Evolutionary conservation across 2,888 invertebrate genomes (phyloP).

Genomic region (Epiblema foenella): DNA sequence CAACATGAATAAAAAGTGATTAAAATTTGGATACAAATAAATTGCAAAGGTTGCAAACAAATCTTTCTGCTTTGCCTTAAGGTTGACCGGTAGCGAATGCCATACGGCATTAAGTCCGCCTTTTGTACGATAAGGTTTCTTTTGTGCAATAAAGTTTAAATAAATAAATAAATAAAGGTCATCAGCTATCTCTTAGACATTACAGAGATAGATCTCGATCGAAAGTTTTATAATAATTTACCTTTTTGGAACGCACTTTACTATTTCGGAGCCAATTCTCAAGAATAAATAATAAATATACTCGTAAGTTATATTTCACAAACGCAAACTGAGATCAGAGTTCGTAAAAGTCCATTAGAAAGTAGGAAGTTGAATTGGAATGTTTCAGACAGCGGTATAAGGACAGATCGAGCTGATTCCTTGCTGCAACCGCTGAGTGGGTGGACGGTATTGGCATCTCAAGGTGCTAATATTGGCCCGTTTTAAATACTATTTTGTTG

Average conservation of each 20-base stretch:
- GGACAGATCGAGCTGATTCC: constrained; percentile 50
- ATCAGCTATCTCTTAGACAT: no score
- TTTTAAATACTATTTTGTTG: constrained; percentile 15
- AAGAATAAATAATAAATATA: constrained; percentile 1
- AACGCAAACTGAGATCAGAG: neutral
- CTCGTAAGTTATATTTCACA: neutral
- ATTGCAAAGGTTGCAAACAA: no score
- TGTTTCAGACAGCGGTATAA: constrained; percentile 47
- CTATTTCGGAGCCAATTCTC: neutral
- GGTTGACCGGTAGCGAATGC: no score
- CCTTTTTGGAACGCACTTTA: neutral
- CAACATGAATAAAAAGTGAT: neutral
- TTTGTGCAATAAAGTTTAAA: no score
- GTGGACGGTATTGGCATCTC: constrained; percentile 43
- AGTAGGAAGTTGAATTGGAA: constrained; percentile 47
- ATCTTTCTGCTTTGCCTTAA: no score
- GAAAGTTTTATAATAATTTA: neutral
- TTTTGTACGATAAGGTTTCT: no score
- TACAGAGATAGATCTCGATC: neutral
- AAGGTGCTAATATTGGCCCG: constrained; percentile 33
- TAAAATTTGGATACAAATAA: neutral
- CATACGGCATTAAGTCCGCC: no score
- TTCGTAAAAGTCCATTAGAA: constrained; percentile 36
- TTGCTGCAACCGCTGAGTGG: constrained; percentile 42
- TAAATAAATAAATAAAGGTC: no score